Conservation (phyloP, 1,140 invertebrate species). For the Trinorchestia longiramus region DNA sequence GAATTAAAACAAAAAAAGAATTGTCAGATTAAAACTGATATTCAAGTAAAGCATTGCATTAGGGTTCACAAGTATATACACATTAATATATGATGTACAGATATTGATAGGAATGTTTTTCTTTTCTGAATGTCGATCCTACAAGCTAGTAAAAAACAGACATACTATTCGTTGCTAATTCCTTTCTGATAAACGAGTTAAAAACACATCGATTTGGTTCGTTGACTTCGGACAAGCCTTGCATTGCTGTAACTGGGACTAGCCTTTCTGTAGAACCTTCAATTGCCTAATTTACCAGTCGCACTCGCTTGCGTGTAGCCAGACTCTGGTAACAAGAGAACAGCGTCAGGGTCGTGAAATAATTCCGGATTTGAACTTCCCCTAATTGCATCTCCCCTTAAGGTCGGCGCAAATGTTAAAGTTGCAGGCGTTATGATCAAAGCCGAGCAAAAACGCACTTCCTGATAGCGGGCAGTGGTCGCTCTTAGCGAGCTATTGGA, state of each 20-base stretch:
- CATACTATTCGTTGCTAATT: too few relatives aligned
- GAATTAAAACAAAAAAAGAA: too few relatives aligned
- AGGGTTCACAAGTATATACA: too few relatives aligned
- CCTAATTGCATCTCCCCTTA: not conserved
- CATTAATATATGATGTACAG: too few relatives aligned
- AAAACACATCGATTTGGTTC: not conserved
- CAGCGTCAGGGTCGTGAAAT: not conserved
- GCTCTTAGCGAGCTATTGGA: not conserved
- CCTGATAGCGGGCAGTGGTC: slow-evolving; percentile 25
- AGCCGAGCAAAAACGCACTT: not conserved
- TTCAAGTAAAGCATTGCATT: too few relatives aligned
- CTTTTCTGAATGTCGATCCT: too few relatives aligned
- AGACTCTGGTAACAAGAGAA: not conserved
- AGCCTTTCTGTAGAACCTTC: not conserved
- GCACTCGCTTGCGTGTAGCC: not conserved
- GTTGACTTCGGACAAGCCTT: not conserved
- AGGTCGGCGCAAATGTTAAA: slow-evolving; percentile 38
- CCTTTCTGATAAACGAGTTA: not conserved
- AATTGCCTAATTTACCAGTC: not conserved
- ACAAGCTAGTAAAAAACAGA: too few relatives aligned
- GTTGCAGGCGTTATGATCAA: slow-evolving; percentile 17
- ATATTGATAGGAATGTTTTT: too few relatives aligned
- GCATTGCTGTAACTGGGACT: not conserved
- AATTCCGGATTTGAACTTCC: not conserved
- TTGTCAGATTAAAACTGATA: too few relatives aligned